phyloP scores from a whole-genome alignment of 2,113 vertebrate genomes.

The Peromyscus polionotus region DNA sequence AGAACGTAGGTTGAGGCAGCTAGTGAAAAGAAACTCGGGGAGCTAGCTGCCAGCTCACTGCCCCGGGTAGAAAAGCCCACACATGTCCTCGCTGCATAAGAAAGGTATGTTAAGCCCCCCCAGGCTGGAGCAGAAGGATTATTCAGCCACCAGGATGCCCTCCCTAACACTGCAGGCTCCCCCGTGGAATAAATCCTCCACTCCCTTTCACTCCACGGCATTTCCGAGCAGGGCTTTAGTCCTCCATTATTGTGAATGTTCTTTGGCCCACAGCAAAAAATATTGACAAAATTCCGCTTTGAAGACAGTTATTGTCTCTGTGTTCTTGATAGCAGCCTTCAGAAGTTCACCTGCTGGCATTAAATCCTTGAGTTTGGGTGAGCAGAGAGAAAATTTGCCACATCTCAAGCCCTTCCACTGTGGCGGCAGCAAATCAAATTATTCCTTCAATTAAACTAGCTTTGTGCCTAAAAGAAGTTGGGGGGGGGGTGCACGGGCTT shows the following conservation, averaged over 20 bases:
- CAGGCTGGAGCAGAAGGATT: slow-evolving; percentile 77
- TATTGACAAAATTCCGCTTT: slow-evolving; percentile 88
- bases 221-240: slow-evolving; percentile 81
- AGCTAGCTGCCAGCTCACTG: accelerated
- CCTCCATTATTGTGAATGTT: slow-evolving; percentile 87
- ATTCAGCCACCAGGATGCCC: slow-evolving; percentile 78
- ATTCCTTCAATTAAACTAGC: slow-evolving; percentile 88
- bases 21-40: accelerated
- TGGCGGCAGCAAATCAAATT: slow-evolving; percentile 87
- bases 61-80: neutral
- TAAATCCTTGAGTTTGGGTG: slow-evolving; percentile 88
- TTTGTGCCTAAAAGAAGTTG: slow-evolving; percentile 75
- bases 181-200: slow-evolving; percentile 83
- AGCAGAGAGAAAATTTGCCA: slow-evolving; percentile 85
- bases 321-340: slow-evolving; percentile 89
- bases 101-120: slow-evolving; percentile 39
- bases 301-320: slow-evolving; percentile 90
- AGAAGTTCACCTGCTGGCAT: slow-evolving; percentile 86
- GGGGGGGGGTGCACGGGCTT: slow-evolving; percentile 29
- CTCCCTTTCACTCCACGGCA: slow-evolving; percentile 74
- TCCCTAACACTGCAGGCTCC: slow-evolving; percentile 77
- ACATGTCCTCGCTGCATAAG: neutral
- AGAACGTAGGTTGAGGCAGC: accelerated
- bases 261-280: slow-evolving; percentile 89
- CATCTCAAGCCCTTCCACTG: slow-evolving; percentile 84